A percentile compares a stretch with the other conserved stretches of the same genome.
phyloP scores from a whole-genome alignment of 2,888 invertebrate species.

The Hesperia comma region DNA sequence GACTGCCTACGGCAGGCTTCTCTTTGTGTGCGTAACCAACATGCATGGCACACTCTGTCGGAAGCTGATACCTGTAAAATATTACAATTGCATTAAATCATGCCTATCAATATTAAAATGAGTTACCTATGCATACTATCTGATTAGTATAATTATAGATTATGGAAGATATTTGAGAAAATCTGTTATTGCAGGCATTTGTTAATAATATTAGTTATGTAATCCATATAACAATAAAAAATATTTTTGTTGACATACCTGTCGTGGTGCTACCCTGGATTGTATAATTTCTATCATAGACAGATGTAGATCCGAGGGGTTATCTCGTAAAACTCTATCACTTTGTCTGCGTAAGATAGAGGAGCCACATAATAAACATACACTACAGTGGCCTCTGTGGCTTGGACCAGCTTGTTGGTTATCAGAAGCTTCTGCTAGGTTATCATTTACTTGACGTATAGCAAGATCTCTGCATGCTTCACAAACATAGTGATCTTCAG shows the following conservation, averaged over 20 bases:
- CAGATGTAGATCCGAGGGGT: slow-evolving; percentile 31
- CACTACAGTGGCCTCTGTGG: slow-evolving; percentile 28
- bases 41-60: slow-evolving; percentile 20
- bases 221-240: too few species aligned
- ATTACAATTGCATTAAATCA: background rate
- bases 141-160: background rate
- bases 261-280: slow-evolving; percentile 25
- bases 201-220: too few species aligned
- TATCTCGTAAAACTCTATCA: slow-evolving; percentile 31
- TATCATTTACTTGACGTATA: slow-evolving; percentile 23
- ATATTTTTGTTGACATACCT: slow-evolving; percentile 3
- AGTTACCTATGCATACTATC: background rate
- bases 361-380: slow-evolving; percentile 35
- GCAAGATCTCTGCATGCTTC: slow-evolving; percentile 35
- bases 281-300: slow-evolving; percentile 31
- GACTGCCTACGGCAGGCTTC: slow-evolving; percentile 7
- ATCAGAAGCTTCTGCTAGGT: background rate
- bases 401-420: slow-evolving; percentile 32
- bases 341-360: slow-evolving; percentile 12
- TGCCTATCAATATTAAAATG: background rate
- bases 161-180: too few species aligned
- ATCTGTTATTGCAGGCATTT: too few species aligned
- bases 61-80: slow-evolving; percentile 14
- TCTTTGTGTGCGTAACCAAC: slow-evolving; percentile 32
- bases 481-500: slow-evolving; percentile 35